Evolutionary conservation across 2,113 vertebrate species (phyloP), one percentile per base, ranked within the genome.

Genomic region (Toxostoma redivivum): DNA sequence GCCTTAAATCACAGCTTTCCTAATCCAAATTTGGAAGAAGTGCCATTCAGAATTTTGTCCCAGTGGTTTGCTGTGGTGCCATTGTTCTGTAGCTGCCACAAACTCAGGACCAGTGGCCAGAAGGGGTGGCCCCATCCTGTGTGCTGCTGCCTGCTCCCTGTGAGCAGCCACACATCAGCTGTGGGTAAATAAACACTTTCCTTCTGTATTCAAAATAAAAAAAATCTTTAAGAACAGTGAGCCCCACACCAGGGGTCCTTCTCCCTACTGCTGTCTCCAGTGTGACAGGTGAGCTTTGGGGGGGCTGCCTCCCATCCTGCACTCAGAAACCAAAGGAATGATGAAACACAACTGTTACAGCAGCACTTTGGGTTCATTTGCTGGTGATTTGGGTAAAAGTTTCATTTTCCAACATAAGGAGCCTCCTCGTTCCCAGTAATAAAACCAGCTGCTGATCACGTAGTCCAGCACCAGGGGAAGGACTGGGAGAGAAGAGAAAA

Each of bases 21-120:
- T 24, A 66, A 77, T 47, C 60, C 83, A 90, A 47, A 57, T 57
- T 38, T 69, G 58, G 73, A 79, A 78, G 66, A 91, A 71, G 25
- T 8, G 37, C 31, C 13, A 7, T 45, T 81, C 7, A 12, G 7
- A 54, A 38, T 57, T 91, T 56, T 74, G 76, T 37, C 72, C 33
- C 64, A 37, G 58, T 45, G 17, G 8, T 56, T 69, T 7, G 16
- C 30, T 1, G 0, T 0, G 30, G 37, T 27, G 38, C 40, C 2
- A 28, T 8, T 15, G 1, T 56, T 33, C 28, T 2, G 1, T 0
- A 40, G 51, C 60, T 81, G 65, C 61, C 61, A 14, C 22, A 8
- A 73, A 30, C 9, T 2, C 5, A 4, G 50, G 2, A 14, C 7
- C 9, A 4, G n/a, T 17, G 86, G 28, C 66, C 54, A 50, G 54